phyloP scores from a whole-genome alignment of 2,797 vertebrate species.

The Somateria mollissima region DNA sequence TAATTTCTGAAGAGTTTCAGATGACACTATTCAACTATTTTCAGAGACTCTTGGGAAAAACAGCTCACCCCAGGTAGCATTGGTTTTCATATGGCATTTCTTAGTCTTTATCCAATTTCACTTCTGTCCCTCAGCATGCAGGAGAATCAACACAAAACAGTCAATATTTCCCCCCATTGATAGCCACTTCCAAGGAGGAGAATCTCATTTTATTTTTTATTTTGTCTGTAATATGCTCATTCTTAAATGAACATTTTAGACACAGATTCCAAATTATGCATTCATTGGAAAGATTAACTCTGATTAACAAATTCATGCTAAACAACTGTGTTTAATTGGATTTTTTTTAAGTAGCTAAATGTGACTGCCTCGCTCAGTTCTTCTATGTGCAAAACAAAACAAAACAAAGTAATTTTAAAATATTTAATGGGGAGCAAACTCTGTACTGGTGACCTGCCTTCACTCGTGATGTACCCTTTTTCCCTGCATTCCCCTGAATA shows the following conservation, averaged over 20 bases:
- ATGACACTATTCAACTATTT: slow-evolving; percentile 4
- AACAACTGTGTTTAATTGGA: slow-evolving; percentile 84
- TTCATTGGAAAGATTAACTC: slow-evolving; percentile 83
- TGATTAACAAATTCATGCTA: slow-evolving; percentile 84
- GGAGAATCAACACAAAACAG: slow-evolving; percentile 39
- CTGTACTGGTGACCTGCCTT: slow-evolving; percentile 53
- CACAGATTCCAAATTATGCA: slow-evolving; percentile 81
- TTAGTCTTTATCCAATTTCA: slow-evolving; percentile 32
- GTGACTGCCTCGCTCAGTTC: slow-evolving; percentile 70
- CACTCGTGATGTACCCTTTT: slow-evolving; percentile 9
- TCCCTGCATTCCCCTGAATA: slow-evolving; percentile 8
- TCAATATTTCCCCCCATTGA: slow-evolving; percentile 51
- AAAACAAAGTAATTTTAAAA: slow-evolving; percentile 43
- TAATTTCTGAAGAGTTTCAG: background rate
- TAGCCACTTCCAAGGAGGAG: slow-evolving; percentile 40
- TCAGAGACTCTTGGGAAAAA: slow-evolving; percentile 12
- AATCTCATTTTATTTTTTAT: slow-evolving; percentile 45
- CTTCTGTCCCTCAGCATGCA: slow-evolving; percentile 41
- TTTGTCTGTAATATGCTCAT: slow-evolving; percentile 65
- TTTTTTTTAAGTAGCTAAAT: slow-evolving; percentile 80
- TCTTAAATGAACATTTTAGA: slow-evolving; percentile 74
- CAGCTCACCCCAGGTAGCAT: slow-evolving; percentile 5
- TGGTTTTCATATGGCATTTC: slow-evolving; percentile 16
- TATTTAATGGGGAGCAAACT: slow-evolving; percentile 49
- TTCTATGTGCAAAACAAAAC: slow-evolving; percentile 45